These are phyloP conservation scores for Serilophus lunatus DNA, from an alignment of 2,113 vertebrate genomes.

Conservation along the genomic window DNA sequence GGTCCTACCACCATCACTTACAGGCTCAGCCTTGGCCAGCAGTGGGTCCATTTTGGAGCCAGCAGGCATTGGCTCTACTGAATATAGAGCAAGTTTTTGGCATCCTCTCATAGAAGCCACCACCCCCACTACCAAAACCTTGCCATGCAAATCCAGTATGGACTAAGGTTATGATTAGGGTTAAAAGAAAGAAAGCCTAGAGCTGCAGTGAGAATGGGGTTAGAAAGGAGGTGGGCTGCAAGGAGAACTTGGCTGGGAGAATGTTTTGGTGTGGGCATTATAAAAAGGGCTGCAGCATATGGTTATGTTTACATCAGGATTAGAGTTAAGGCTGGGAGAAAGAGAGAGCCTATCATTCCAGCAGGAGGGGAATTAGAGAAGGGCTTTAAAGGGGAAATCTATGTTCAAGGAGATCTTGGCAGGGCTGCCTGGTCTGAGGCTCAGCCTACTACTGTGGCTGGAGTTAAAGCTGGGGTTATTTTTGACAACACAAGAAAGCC, in stretches of 20 bases:
- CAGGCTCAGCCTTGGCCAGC: background rate
- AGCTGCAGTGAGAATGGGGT: background rate
- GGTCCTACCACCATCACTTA: rapidly evolving
- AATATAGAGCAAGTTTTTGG: background rate
- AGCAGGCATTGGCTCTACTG: background rate
- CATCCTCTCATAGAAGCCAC: background rate
- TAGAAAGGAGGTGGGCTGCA: background rate
- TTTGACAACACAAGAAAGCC: background rate
- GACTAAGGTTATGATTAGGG: background rate
- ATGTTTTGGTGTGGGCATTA: background rate
- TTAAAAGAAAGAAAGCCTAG: background rate
- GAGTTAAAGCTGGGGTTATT: background rate
- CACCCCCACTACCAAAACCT: background rate
- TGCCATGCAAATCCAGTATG: background rate
- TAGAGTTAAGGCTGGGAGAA: background rate
- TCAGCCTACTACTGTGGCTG: background rate
- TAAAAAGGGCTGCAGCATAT: background rate
- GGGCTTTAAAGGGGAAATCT: background rate
- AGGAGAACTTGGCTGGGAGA: background rate
- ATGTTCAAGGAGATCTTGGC: background rate
- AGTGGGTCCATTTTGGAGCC: background rate
- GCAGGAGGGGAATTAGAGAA: background rate
- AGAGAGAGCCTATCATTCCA: background rate
- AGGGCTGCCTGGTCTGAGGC: background rate
- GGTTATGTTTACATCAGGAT: background rate